These are phyloP conservation scores for Mesocricetus auratus DNA, from an alignment of 2,113 vertebrate species.

Conservation along the genomic window DNA sequence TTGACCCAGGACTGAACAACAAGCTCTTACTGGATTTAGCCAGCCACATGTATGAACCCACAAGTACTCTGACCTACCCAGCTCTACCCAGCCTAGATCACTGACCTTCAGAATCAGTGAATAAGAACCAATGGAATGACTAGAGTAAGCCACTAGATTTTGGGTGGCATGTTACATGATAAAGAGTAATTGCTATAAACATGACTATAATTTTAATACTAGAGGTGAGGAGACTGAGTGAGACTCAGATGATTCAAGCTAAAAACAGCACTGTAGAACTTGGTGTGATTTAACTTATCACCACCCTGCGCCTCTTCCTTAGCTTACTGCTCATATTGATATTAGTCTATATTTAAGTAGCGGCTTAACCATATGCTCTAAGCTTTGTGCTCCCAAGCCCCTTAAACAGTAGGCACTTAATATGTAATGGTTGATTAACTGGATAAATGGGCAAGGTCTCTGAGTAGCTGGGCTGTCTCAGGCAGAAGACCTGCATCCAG, in stretches of 20 bases:
- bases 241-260: slow-evolving; percentile 30
- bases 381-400: neutral
- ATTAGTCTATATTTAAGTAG: slow-evolving; percentile 41
- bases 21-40: neutral
- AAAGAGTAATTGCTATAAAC: neutral
- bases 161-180: neutral
- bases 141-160: neutral
- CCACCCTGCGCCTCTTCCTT: neutral
- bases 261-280: neutral
- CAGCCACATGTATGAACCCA: neutral
- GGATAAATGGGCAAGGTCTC: neutral
- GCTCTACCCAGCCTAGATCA: neutral
- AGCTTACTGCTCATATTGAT: neutral
- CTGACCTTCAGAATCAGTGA: neutral
- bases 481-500: neutral
- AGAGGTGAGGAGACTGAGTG: slow-evolving; percentile 60
- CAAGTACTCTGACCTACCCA: neutral
- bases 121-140: neutral
- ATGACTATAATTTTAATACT: slow-evolving; percentile 43
- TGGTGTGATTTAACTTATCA: neutral
- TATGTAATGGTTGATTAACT: neutral
- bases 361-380: slow-evolving; percentile 31
- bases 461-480: neutral
- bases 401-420: neutral
- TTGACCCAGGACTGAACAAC: neutral